Evolutionary conservation across 2,797 vertebrate species (phyloP).

Genomic region (Pseudopleuronectes americanus): DNA sequence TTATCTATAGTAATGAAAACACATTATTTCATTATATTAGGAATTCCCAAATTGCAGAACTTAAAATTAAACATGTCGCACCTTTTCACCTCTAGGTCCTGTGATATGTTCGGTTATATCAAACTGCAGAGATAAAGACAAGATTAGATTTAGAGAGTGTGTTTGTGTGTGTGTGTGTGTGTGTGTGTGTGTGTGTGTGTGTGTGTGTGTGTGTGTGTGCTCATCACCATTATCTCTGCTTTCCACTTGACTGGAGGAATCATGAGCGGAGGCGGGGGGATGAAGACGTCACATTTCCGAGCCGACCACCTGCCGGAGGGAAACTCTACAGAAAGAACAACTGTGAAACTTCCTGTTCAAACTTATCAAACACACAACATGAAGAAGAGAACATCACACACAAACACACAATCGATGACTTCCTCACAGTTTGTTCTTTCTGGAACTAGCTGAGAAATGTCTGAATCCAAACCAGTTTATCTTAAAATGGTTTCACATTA

Average conservation of each 20-base stretch:
- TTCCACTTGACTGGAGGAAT: slow-evolving; percentile 65
- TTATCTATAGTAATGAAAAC: background rate
- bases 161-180: no score
- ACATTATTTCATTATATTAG: background rate
- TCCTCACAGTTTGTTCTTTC: no score
- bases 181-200: background rate
- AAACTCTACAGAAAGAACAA: background rate
- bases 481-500: no score
- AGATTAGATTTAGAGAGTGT: background rate
- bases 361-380: no score
- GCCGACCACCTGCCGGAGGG: slow-evolving; percentile 14
- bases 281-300: slow-evolving; percentile 48
- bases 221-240: slow-evolving; percentile 66
- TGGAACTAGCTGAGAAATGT: no score
- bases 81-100: slow-evolving; percentile 64
- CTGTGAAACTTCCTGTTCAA: background rate
- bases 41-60: background rate
- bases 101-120: slow-evolving; percentile 65
- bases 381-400: no score
- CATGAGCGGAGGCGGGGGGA: slow-evolving; percentile 67
- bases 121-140: slow-evolving; percentile 41
- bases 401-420: no score
- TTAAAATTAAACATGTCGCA: no score
- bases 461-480: no score
- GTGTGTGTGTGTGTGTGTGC: background rate